Evolutionary conservation across 2,113 vertebrate species (phyloP), one percentile per base, ranked within the genome.

Genomic region (Ascaphus truei): DNA sequence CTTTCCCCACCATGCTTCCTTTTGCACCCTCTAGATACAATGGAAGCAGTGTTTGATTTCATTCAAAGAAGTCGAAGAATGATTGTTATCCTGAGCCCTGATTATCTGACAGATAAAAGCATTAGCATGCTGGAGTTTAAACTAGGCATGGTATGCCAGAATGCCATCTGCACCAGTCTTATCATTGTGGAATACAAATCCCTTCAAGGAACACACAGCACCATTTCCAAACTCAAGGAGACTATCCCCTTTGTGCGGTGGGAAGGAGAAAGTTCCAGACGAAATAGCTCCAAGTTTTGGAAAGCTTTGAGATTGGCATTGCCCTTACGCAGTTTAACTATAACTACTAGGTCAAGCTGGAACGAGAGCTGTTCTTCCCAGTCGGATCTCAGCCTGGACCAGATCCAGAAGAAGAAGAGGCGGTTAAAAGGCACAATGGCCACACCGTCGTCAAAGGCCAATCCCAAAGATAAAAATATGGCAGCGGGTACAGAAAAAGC

Each of bases 321-420:
- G 73, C 95, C 95, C 0, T 75, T 95, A 33, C 83, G 88, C 30
- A 94, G 93, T 2, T 84, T 98, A 4, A 88, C 84, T 0, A 71
- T 98, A 4, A 88, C 84, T 0, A 71, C 92, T 0, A 82, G 91
- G 11, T 37, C 84, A 0, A 83, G 92, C 74, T 84, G 95, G 86
- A 95, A 94, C 0, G 95, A 98, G 75, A 97, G 95, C 88, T 91
- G 92, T 1, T 98, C 95, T 1, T 95, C 95, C 0, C 94, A 95
- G 75, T 95, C 94, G 0, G 94, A 97, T 80, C 83, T 94, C 68
- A 95, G 93, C 2, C 75, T 89, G 8, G 80, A 91, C 76, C 84
- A 41, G 0, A 67, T 76, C 68, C 92, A 84, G 76, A 86, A 72
- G 73, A 78, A 62, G 77, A 84, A 67, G 73, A 75, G 75, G 37